Evolutionary conservation across 1,140 invertebrate species (phyloP), one percentile per base, ranked within the genome.

Genomic region (Contarinia nasturtii): DNA sequence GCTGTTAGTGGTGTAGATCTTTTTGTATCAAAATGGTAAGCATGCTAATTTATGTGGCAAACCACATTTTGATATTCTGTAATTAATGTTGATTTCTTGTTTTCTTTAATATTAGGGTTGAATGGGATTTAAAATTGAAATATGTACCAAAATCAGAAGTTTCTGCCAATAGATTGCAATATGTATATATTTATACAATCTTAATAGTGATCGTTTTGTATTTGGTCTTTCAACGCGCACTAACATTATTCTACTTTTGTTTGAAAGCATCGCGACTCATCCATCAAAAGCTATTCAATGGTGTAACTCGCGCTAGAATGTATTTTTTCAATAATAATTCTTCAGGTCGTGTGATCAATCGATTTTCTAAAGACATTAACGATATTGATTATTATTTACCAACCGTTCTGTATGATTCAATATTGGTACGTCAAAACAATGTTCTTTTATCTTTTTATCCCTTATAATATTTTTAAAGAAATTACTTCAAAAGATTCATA

Each of bases 321-420:
- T 65, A 70, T 0, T 88, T 87, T 63, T 88, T 86, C 64, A 79
- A 84, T 56, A 67, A 68, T 7, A 87, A 82, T 61, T 79, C 81
- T 2, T 71, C 73, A 12, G 77, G 77, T 5, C 58, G 76, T 1
- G 79, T 80, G 52, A 61, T 80, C 36, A 80, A 86, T 56, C 65
- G 81, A 49, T 86, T 84, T 64, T 80, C 80, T 0, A 82, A 83
- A 62, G 86, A 90, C 56, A 77, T 86, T 59, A 83, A 82, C 4
- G 72, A 76, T 14, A 75, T 88, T 20, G 87, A 90, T 60, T 82
- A 87, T 56, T 66, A 78, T 19, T 59, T 92, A 33, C 86, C 88
- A 49, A 65, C 68, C 47, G 69, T 73, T 10, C 63, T 81, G 51
- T 72, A 78, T 48, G 82, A 86, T 54, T 70, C 71, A 2, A 27